Evolutionary conservation across 23 tunicate species (phyloP).

Genomic region (Halocynthia aurantium): DNA sequence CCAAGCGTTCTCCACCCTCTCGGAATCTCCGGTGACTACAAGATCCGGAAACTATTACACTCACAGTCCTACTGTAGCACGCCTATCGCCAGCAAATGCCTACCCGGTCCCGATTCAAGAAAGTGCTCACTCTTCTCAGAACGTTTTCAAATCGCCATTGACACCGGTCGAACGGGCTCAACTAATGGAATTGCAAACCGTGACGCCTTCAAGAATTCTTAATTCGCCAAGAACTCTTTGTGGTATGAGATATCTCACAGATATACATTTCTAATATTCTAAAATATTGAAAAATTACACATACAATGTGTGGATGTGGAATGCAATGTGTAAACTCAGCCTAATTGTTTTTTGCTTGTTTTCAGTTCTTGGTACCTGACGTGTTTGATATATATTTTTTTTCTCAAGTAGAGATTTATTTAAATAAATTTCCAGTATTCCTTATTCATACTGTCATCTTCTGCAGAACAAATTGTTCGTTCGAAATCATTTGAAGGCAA

Average conservation of each 20-base stretch:
- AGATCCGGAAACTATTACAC: not conserved
- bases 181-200: conserved; percentile 64
- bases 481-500: not conserved
- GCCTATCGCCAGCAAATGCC: not conserved
- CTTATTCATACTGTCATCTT: no score
- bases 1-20: no score
- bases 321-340: no score
- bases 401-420: no score
- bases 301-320: no score
- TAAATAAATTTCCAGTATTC: no score
- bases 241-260: conserved; percentile 14
- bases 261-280: not conserved
- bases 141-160: conserved; percentile 28
- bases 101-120: not conserved
- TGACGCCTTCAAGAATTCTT: conserved; percentile 62
- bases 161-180: conserved; percentile 5
- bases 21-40: no score
- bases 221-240: conserved; percentile 46
- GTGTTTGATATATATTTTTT: no score
- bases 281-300: no score
- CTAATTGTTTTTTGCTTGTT: no score
- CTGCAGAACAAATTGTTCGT: not conserved
- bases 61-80: not conserved
- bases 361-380: no score
- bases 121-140: no score